Conservation (phyloP, 2,888 invertebrate genomes). For the Pseudoips prasinana region DNA sequence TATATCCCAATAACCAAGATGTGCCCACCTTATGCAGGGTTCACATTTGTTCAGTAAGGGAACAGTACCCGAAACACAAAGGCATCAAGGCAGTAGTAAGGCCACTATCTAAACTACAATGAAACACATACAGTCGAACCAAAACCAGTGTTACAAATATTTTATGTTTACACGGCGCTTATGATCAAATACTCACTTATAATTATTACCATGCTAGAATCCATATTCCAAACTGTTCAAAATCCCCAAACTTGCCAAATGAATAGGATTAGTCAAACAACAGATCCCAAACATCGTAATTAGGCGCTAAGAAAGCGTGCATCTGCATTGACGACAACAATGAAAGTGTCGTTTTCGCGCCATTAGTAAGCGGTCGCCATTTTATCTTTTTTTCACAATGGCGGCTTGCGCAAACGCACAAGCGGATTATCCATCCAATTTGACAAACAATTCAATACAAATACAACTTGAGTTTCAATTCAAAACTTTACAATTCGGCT, state of each 20-base stretch:
- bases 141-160: no score
- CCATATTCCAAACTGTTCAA: no score
- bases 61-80: no score
- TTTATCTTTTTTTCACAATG: slow-evolving; percentile 40
- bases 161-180: no score
- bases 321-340: slow-evolving; percentile 27
- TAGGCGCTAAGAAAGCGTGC: slow-evolving; percentile 20
- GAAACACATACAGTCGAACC: no score
- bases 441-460: slow-evolving; percentile 54
- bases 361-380: slow-evolving; percentile 42
- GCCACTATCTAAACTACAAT: no score
- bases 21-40: no score
- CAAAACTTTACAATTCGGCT: slow-evolving; percentile 56
- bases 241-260: background rate
- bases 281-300: slow-evolving; percentile 15
- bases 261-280: slow-evolving; percentile 3
- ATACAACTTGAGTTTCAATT: slow-evolving; percentile 34
- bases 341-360: slow-evolving; percentile 45
- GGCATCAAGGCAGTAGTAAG: no score
- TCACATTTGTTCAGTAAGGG: no score
- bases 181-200: no score
- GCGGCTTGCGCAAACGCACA: slow-evolving; percentile 49
- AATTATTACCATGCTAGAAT: no score
- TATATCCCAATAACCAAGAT: no score
- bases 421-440: slow-evolving; percentile 64